Evolutionary conservation across 2,888 invertebrate species (phyloP).

Genomic region (Elgonia sp.): DNA sequence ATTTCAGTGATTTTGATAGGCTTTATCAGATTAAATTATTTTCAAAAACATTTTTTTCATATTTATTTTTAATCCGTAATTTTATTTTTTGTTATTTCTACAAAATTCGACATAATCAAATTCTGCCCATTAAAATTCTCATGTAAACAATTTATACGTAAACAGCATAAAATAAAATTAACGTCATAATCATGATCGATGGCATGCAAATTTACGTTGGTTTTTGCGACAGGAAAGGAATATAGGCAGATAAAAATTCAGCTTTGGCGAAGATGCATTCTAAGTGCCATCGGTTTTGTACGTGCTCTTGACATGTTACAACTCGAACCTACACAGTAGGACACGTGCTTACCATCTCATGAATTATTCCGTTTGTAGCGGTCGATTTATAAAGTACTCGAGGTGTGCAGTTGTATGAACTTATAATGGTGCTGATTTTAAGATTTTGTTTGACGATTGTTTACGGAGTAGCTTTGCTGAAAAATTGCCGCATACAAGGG

Average conservation of each 20-base stretch:
- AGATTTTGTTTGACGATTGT: slow-evolving; percentile 37
- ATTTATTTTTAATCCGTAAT: too few relatives aligned
- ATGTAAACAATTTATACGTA: too few relatives aligned
- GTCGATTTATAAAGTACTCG: slow-evolving; percentile 76
- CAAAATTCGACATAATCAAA: too few relatives aligned
- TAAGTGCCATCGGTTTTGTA: slow-evolving; percentile 63
- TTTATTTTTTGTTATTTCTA: too few relatives aligned
- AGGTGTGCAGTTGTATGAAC: slow-evolving; percentile 30
- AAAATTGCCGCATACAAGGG: slow-evolving; percentile 11
- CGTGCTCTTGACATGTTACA: slow-evolving; percentile 71
- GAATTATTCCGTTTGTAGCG: slow-evolving; percentile 77
- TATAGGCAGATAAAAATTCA: slow-evolving; percentile 41
- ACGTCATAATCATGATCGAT: slow-evolving; percentile 17
- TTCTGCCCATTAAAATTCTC: too few relatives aligned
- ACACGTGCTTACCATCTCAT: slow-evolving; percentile 75
- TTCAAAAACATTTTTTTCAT: too few relatives aligned
- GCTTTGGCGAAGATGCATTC: slow-evolving; percentile 55
- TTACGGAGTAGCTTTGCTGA: slow-evolving; percentile 25
- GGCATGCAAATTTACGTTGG: background rate
- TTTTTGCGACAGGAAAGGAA: slow-evolving; percentile 8
- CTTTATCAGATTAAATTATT: too few relatives aligned
- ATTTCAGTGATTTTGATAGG: too few relatives aligned
- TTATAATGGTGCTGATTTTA: slow-evolving; percentile 22
- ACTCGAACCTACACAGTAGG: slow-evolving; percentile 42
- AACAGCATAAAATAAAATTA: background rate